Evolutionary conservation across 2,888 invertebrate genomes (phyloP), one percentile per base, ranked within the genome.

Genomic region (Adineta ricciae): DNA sequence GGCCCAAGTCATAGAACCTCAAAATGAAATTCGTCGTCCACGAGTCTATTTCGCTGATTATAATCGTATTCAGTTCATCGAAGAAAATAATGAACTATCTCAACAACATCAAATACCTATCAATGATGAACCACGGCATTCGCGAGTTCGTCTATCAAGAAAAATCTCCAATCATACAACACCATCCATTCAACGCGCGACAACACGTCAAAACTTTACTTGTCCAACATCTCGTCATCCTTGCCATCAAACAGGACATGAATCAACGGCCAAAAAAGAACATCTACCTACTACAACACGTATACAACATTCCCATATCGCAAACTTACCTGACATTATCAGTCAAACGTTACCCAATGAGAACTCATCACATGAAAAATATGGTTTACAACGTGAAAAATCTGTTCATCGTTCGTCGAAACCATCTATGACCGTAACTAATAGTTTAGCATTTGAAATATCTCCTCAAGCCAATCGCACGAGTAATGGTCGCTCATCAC

Each of bases 21-120:
- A 38, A 41, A 41, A 19, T 78, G 78, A 78, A n/a, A 38, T 41
- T 78, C 78, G 78, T 41, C 78, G 78, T n/a, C 78, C 78, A 41
- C 78, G 78, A 21, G 78, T 78, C n/a, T 78, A 78, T 78, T 78
- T 78, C n/a, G 41, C 78, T 41, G 78, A 78, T 78, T 78, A 36
- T 78, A 78, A 78, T 78, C 38, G 41, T 41, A 14, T 78, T 24
- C 38, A 78, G n/a, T 41, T 78, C 41, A n/a, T 41, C 14, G 78
- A 78, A 24, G 78, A 78, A 24, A 41, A 78, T 41, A 19, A 78
- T 41, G 41, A 78, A 78, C 21, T 14, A 24, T 78, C 41, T 78
- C 41, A 41, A 78, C 38, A 78, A 78, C 41, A 78, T 38, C 64
- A 64, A 4, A 19, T 14, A 64, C 50, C 50, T 50, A 50, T 50